A percentile compares a stretch with the other conserved stretches of the same genome.
Evolutionary conservation across 2,888 invertebrate species (phyloP).

Genomic region (Tribolium freemani): DNA sequence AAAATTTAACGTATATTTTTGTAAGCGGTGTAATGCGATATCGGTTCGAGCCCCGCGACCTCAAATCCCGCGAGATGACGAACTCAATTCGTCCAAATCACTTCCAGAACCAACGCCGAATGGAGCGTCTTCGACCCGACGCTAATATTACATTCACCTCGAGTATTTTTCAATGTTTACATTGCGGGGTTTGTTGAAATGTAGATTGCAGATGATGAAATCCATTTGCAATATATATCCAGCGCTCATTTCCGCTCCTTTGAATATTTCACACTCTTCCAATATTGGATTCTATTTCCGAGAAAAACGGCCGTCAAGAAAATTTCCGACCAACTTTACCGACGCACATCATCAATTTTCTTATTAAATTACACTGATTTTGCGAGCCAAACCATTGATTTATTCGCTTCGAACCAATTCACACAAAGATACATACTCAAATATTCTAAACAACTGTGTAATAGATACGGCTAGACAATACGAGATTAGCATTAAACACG

Average conservation of each 20-base stretch:
- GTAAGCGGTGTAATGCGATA: conserved; percentile 66
- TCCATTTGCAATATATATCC: conserved; percentile 65
- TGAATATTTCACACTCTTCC: conserved; percentile 54
- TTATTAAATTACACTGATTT: conserved; percentile 45
- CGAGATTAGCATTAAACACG: conserved; percentile 17
- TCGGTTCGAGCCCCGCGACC: conserved; percentile 57
- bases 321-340: conserved; percentile 10
- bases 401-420: neutral
- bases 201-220: conserved; percentile 66
- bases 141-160: conserved; percentile 65
- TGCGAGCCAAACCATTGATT: neutral
- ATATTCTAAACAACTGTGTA: neutral
- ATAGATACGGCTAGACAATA: conserved; percentile 5
- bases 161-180: conserved; percentile 68
- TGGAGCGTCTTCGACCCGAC: conserved; percentile 46
- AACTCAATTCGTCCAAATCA: conserved; percentile 65
- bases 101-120: conserved; percentile 59
- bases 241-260: conserved; percentile 53
- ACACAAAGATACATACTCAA: neutral
- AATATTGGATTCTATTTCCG: conserved; percentile 45
- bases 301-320: conserved; percentile 37
- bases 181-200: conserved; percentile 65
- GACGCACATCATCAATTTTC: conserved; percentile 39
- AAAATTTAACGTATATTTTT: conserved; percentile 67
- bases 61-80: conserved; percentile 63